Evolutionary conservation across 2,797 vertebrate genomes (phyloP), one percentile per base, ranked within the genome.

Genomic region (Malurus splendens): DNA sequence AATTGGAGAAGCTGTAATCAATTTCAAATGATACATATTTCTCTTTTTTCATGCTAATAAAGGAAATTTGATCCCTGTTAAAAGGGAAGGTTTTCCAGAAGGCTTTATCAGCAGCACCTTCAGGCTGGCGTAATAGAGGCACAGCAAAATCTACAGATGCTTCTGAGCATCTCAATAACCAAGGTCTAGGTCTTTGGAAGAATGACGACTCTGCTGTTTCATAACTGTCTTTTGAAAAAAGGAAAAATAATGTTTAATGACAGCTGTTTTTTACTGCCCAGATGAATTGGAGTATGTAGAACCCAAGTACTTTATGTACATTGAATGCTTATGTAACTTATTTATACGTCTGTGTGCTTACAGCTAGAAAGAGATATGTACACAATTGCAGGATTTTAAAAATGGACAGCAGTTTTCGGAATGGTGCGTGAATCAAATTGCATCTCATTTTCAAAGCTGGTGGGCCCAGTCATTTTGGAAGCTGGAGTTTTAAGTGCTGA

Each of bases 121-220:
- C 72, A 85, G 68, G 76, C 45, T 81, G 62, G 33, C 48, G 47
- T 68, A 80, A 93, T 4, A 89, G 44, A 91, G 54, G 44, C 61
- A 87, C 25, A 90, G 54, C 38, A 75, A 85, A 94, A 85, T 87
- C 90, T 91, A 83, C 85, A 94, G 87, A 93, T 75, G 87, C 80
- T 75, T 86, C 82, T 79, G 78, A 82, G 61, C 50, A 79, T 65
- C 78, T 79, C 74, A 83, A 54, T 73, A 92, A 86, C 57, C 1
- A 13, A 87, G 65, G 50, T 73, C 86, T 60, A 55, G 42, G 25
- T 85, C 91, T 72, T 61, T 65, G 56, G 59, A 90, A 93, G 86
- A 83, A 79, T n/a, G 32, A 73, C 86, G 75, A 76, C 33, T 55
- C 39, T 89, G 76, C 48, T 83, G 83, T 93, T 84, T 89, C 86